Conservation (phyloP, 2,113 vertebrate species). For the Nyctibius bracteatus region DNA sequence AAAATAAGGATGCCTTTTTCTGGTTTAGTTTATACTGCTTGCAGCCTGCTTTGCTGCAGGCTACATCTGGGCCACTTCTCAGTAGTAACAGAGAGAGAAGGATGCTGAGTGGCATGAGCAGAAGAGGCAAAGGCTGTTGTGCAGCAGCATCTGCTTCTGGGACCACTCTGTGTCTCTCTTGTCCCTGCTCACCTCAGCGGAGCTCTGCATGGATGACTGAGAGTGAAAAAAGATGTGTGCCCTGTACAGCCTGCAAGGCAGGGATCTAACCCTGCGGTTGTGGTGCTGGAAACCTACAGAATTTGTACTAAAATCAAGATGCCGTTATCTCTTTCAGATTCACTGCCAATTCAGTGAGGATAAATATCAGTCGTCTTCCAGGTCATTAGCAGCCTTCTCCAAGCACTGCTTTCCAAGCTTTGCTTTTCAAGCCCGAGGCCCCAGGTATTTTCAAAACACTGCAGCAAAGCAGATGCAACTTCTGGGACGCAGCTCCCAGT, state of each 20-base stretch:
- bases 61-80: background rate
- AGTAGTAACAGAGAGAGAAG: background rate
- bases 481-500: background rate
- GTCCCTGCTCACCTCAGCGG: background rate
- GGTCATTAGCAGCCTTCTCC: background rate
- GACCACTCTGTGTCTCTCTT: background rate
- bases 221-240: background rate
- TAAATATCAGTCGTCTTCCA: background rate
- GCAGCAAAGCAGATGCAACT: background rate
- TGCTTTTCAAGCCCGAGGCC: background rate
- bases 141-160: slow-evolving; percentile 25
- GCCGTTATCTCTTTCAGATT: background rate
- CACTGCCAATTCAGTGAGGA: background rate
- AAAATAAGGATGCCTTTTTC: background rate
- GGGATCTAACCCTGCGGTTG: background rate
- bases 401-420: background rate
- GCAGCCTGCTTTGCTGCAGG: background rate
- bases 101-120: background rate
- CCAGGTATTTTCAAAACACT: background rate
- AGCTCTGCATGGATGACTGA: background rate
- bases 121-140: background rate
- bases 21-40: background rate
- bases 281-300: background rate
- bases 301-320: background rate
- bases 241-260: background rate